phyloP scores from a whole-genome alignment of 2,113 vertebrate genomes.

The Lepus timidus region DNA sequence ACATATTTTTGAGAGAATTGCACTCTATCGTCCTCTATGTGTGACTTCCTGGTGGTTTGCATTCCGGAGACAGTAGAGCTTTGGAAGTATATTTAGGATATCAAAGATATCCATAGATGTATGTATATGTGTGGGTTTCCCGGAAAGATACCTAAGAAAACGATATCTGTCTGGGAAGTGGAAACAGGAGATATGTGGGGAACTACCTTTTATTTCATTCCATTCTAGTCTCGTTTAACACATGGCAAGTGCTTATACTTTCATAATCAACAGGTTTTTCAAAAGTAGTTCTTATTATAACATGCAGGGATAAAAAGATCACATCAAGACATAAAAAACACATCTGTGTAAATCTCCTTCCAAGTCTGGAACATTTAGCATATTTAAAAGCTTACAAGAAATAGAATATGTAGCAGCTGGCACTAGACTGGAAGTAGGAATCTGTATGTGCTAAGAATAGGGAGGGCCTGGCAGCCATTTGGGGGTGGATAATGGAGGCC shows the following conservation, averaged over 20 bases:
- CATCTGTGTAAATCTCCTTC: slow-evolving; percentile 44
- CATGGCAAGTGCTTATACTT: background rate
- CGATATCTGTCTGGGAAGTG: background rate
- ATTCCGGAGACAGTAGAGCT: background rate
- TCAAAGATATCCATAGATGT: background rate
- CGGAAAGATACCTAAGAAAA: background rate
- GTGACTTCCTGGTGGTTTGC: slow-evolving; percentile 41
- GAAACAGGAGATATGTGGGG: background rate
- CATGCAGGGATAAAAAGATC: slow-evolving; percentile 43
- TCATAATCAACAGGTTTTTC: slow-evolving; percentile 62
- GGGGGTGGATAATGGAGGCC: background rate
- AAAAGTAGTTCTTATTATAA: slow-evolving; percentile 63
- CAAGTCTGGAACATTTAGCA: background rate
- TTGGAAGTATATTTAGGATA: background rate
- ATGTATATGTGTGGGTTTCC: background rate
- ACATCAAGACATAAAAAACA: slow-evolving; percentile 18
- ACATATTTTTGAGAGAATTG: background rate
- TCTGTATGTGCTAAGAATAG: background rate
- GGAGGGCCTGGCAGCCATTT: background rate
- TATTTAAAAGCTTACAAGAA: slow-evolving; percentile 28
- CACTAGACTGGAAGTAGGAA: background rate
- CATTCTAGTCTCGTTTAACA: background rate
- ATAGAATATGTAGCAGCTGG: background rate
- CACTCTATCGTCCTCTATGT: background rate
- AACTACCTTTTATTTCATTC: background rate